These are phyloP conservation scores for Drosophila macrospina DNA, from an alignment of 2,888 invertebrate species.

Conservation along the genomic window DNA sequence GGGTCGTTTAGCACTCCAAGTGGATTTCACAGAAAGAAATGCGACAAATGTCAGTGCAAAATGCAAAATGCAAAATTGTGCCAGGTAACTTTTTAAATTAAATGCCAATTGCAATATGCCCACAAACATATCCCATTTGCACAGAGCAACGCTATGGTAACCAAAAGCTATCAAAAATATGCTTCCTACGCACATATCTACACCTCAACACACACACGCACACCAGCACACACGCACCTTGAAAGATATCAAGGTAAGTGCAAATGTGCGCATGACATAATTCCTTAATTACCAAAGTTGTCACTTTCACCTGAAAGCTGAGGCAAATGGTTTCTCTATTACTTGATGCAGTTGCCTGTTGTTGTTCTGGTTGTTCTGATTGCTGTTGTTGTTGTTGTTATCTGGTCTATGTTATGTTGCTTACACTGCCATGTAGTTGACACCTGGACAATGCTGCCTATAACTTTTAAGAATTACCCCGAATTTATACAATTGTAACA, in stretches of 20 bases:
- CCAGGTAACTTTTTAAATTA: slow-evolving; percentile 48
- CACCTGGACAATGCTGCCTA: slow-evolving; percentile 31
- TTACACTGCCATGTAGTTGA: slow-evolving; percentile 28
- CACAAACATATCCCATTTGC: slow-evolving; percentile 16
- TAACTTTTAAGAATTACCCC: not conserved
- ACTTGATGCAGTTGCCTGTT: slow-evolving; percentile 1
- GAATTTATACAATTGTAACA: not conserved
- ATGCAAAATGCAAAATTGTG: slow-evolving; percentile 17
- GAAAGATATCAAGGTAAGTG: slow-evolving; percentile 17
- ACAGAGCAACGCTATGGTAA: slow-evolving; percentile 54
- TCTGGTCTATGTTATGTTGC: slow-evolving; percentile 4
- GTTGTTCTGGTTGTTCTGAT: not conserved
- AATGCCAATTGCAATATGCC: slow-evolving; percentile 60
- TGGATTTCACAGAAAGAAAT: slow-evolving; percentile 1
- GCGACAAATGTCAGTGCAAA: slow-evolving; percentile 22
- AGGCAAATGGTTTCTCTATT: slow-evolving; percentile 13
- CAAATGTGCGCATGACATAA: slow-evolving; percentile 74
- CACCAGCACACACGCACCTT: slow-evolving; percentile 1
- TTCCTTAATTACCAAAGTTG: slow-evolving; percentile 80
- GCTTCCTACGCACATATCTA: not conserved
- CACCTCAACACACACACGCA: not conserved
- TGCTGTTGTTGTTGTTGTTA: not conserved
- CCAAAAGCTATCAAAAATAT: slow-evolving; percentile 56
- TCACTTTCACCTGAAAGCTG: slow-evolving; percentile 56
- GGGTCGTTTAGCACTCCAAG: not conserved